phyloP scores from a whole-genome alignment of 2,888 invertebrate genomes.

The Leptinotarsa tumamoca region DNA sequence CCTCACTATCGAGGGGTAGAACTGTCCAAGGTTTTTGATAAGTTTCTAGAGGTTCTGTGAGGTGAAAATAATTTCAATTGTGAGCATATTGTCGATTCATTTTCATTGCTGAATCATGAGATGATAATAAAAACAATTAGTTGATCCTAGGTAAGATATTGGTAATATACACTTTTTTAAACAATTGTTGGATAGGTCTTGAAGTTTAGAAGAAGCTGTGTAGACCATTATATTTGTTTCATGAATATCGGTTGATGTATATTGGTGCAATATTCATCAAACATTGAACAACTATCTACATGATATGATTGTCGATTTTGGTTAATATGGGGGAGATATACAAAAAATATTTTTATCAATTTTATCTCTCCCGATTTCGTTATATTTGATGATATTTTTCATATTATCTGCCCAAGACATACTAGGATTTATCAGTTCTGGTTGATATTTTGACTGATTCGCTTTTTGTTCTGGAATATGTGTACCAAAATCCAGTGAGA shows the following conservation, averaged over 20 bases:
- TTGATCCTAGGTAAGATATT: too few relatives aligned
- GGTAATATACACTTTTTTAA: too few relatives aligned
- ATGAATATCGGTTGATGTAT: neutral
- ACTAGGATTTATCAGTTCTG: constrained; percentile 43
- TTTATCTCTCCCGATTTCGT: constrained; percentile 44
- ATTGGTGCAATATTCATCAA: neutral
- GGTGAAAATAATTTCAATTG: too few relatives aligned
- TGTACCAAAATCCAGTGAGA: neutral
- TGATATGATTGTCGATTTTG: constrained; percentile 17
- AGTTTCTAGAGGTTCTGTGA: too few relatives aligned
- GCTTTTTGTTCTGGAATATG: constrained; percentile 13
- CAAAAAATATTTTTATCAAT: constrained; percentile 44
- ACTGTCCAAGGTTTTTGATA: too few relatives aligned
- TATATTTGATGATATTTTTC: constrained; percentile 43
- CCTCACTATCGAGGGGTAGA: too few relatives aligned
- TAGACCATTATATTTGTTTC: too few relatives aligned
- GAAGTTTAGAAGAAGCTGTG: too few relatives aligned
- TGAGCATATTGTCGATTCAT: too few relatives aligned
- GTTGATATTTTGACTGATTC: constrained; percentile 35
- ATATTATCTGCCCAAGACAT: constrained; percentile 40
- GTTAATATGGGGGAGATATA: constrained; percentile 41
- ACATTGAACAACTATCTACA: constrained; percentile 9
- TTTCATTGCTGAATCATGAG: too few relatives aligned
- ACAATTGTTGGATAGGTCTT: too few relatives aligned
- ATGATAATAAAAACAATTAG: too few relatives aligned